Conservation (phyloP, 2,888 invertebrate genomes). For the Plebejus anna region DNA sequence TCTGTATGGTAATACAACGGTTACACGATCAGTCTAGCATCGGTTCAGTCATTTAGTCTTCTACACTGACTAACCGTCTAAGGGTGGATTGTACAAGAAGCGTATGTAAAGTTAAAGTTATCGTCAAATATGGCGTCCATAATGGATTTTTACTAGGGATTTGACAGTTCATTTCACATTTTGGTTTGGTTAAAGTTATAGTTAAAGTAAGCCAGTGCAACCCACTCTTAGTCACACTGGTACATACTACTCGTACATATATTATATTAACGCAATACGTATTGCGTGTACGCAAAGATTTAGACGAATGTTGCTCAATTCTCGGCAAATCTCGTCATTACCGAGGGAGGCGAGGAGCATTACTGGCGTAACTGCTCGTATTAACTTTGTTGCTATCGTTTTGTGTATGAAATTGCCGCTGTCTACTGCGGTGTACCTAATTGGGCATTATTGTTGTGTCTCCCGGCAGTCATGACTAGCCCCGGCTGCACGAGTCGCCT, state of each 20-base stretch:
- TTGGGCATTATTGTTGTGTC: slow-evolving; percentile 52
- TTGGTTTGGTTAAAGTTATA: too few relatives aligned
- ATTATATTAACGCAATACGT: background rate
- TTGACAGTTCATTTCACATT: too few relatives aligned
- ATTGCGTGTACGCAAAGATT: background rate
- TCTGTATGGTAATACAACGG: too few relatives aligned
- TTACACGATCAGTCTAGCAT: too few relatives aligned
- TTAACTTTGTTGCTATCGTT: slow-evolving; percentile 29
- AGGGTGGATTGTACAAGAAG: too few relatives aligned
- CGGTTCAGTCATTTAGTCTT: too few relatives aligned
- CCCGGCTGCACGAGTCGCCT: slow-evolving; percentile 44
- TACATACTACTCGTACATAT: background rate
- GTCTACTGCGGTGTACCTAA: slow-evolving; percentile 44
- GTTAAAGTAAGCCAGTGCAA: too few relatives aligned
- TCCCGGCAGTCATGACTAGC: slow-evolving; percentile 58
- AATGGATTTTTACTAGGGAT: too few relatives aligned
- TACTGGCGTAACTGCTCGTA: slow-evolving; percentile 27
- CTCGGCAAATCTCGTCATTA: slow-evolving; percentile 11
- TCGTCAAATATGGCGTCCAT: too few relatives aligned
- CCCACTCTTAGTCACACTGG: too few relatives aligned
- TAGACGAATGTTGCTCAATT: slow-evolving; percentile 15
- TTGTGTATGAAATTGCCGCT: slow-evolving; percentile 33
- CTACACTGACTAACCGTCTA: too few relatives aligned
- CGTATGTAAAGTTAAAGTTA: too few relatives aligned
- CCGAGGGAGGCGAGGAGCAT: background rate